These are phyloP conservation scores for Cochlearius cochlearius DNA, from an alignment of 2,113 vertebrate species.

Conservation along the genomic window DNA sequence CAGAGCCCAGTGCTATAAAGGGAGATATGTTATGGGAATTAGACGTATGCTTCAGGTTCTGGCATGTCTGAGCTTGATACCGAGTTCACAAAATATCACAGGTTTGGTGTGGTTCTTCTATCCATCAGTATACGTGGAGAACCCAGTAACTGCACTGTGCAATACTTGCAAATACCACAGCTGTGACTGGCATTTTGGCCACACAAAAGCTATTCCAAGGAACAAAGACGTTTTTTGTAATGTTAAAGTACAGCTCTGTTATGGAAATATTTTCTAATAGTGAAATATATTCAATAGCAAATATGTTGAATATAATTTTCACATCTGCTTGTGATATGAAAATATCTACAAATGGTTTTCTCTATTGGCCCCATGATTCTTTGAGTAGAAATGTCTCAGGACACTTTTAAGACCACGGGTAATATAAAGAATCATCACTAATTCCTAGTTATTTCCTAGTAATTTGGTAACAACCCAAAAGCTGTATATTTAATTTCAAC, in stretches of 20 bases:
- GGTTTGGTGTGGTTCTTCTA: not conserved
- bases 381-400: not conserved
- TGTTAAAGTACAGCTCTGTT: not conserved
- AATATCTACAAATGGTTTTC: not conserved
- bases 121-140: not conserved
- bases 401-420: not conserved
- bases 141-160: not conserved
- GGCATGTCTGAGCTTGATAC: not conserved
- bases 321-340: not conserved
- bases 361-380: not conserved
- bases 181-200: not conserved
- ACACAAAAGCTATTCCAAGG: not conserved
- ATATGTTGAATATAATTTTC: not conserved
- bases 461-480: not conserved
- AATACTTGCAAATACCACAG: not conserved
- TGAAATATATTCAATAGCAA: not conserved
- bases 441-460: not conserved
- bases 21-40: not conserved
- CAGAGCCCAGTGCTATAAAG: not conserved
- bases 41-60: not conserved
- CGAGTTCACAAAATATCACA: not conserved
- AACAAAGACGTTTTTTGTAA: not conserved
- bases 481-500: not conserved
- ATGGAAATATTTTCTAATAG: not conserved
- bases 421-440: not conserved